Evolutionary conservation across 2,888 invertebrate genomes (phyloP), one percentile per base, ranked within the genome.

Genomic region (Plusia festucae): DNA sequence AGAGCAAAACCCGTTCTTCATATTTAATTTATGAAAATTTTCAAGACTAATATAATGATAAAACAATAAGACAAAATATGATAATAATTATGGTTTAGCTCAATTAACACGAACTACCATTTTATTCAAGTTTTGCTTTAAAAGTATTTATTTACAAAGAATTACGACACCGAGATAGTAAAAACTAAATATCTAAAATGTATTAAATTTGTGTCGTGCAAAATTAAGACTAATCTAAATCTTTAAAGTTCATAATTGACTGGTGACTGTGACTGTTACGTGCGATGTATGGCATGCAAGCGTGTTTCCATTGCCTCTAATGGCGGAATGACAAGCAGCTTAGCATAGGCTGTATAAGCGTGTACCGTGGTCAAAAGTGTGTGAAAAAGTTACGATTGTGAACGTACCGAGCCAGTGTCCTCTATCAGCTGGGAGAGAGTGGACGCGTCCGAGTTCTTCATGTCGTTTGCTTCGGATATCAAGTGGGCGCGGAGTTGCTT

Each of bases 401-500:
- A 27, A 90, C 91, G 82, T 93, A 93, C 95, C 92, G 95, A 88
- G 60, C 89, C 91, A 51, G 93, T 90, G 86, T 96, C 95, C 87
- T 96, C 95, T 79, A 95, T 91, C 87, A 95, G 92, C 73, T 95
- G 94, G 58, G 96, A 86, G 64, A 96, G 91, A 27, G 95, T 90
- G 66, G 96, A 92, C 65, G 94, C 90, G 52, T 96, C 96, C 8
- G 93, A 86, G 79, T 91, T 92, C 71, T 95, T 94, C 85, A 94
- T 87, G 60, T 97, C 97, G 76, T 96, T 96, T 66, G 96, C 96
- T 80, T 97, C 97, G 2, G 97, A 96, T 85, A 97, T 96, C 76
- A 97, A 92, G 87, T 97, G 97, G 27, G 97, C 97, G 66, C 97
- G 96, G 68, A 97, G 95, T 88, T 97, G 97, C 85, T 97, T 97